Evolutionary conservation across 2,113 vertebrate species (phyloP), one percentile per base, ranked within the genome.

Genomic region (Oxygymnocypris stewartii): DNA sequence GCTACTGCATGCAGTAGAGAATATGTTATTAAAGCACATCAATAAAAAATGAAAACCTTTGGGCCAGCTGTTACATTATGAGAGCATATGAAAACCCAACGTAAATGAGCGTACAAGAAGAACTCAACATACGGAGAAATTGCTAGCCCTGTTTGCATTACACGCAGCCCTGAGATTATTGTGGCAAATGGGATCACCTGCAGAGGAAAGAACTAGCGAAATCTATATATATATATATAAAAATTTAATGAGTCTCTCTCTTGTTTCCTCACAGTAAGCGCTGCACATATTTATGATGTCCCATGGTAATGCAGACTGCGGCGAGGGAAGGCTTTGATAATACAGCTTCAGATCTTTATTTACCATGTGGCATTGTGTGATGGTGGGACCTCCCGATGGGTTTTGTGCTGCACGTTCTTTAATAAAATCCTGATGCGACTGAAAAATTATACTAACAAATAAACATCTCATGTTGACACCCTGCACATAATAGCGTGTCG

Each of bases 31-130:
- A 83, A 89, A 87, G 90, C 65, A 78, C 88, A 89, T 87, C 86
- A 87, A 89, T 89, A 83, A 79, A 84, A 89, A 85, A 88, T 91
- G 86, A 87, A 88, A 87, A 88, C 87, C 88, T 91, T 83, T 87
- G 87, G 82, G 86, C 86, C 71, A 87, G 85, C 85, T 76, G 79
- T 89, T 87, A 87, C 54, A 86, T 86, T 88, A 89, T 79, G 86
- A 89, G 81, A 88, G 86, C 84, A 54, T 85, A 86, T 88, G 86
- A 88, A 88, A 85, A 57, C n/a, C 31, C 79, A 69, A 82, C 78
- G 57, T 79, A 89, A 87, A 88, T 86, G 77, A 87, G 79, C 51
- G 14, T 37, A 28, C n/a, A 51, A 54, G 51, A 78, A 35, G 79
- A 84, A 87, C 81, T 74, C 65, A 71, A 82, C 87, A 86, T 87